Evolutionary conservation across 2,797 vertebrate species (phyloP).

Genomic region (Alfaro cultratus): DNA sequence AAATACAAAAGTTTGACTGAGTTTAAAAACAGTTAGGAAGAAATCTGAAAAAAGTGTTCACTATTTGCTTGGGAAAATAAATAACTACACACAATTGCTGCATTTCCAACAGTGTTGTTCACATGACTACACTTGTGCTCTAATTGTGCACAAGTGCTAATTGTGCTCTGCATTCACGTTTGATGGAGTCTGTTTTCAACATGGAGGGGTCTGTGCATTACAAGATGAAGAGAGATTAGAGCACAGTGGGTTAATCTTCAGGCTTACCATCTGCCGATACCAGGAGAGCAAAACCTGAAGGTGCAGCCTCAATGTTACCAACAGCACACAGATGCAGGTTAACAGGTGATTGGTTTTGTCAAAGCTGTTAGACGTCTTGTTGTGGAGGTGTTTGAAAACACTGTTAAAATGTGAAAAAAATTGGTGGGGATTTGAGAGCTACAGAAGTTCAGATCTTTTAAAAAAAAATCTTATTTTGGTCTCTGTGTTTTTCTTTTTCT

Average conservation of each 20-base stretch:
- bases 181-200: slow-evolving; percentile 55
- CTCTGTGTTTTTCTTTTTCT: not conserved
- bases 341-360: slow-evolving; percentile 57
- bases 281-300: slow-evolving; percentile 78
- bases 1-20: not conserved
- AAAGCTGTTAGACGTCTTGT: not conserved
- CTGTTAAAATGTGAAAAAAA: not conserved
- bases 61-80: not conserved
- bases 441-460: slow-evolving; percentile 3
- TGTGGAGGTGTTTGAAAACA: slow-evolving; percentile 5
- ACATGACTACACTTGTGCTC: not conserved
- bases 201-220: slow-evolving; percentile 74
- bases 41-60: not conserved
- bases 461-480: not conserved
- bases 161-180: slow-evolving; percentile 50
- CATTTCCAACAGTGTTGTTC: not conserved
- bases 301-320: slow-evolving; percentile 57
- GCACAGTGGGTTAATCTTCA: slow-evolving; percentile 84
- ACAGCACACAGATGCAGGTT: slow-evolving; percentile 54
- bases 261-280: slow-evolving; percentile 81
- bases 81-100: not conserved
- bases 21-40: not conserved
- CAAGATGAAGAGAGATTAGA: slow-evolving; percentile 84
- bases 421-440: slow-evolving; percentile 4
- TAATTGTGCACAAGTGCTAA: slow-evolving; percentile 29